Percentiles rank a stretch among this genome's conserved stretches.
phyloP scores from a whole-genome alignment of 1,140 invertebrate species.

The Holotrichia oblita region DNA sequence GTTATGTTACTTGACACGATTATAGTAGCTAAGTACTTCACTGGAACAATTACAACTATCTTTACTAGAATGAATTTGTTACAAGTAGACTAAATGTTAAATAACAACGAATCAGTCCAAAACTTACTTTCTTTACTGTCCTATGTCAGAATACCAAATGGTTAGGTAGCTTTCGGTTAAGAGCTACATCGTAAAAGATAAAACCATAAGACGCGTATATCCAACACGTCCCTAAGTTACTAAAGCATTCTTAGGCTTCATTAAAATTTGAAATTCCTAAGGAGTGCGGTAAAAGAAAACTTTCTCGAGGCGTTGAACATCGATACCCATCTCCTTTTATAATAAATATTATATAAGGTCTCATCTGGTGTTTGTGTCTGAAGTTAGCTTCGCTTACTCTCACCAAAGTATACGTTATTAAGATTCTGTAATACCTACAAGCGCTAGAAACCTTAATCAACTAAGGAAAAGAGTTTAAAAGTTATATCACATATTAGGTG shows the following conservation, averaged over 20 bases:
- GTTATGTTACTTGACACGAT: too few species aligned
- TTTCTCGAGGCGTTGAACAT: not conserved
- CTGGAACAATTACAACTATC: too few species aligned
- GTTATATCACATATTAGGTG: not conserved
- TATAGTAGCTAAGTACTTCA: too few species aligned
- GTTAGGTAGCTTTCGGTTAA: too few species aligned
- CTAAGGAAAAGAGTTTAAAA: slow-evolving; percentile 12
- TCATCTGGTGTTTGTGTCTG: slow-evolving; percentile 6
- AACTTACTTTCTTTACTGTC: too few species aligned
- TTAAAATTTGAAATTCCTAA: slow-evolving; percentile 18
- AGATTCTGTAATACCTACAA: not conserved
- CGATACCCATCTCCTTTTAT: not conserved
- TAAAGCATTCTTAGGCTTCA: not conserved
- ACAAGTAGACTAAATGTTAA: too few species aligned
- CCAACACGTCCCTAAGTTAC: not conserved
- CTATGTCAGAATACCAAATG: too few species aligned
- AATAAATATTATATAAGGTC: slow-evolving; percentile 14
- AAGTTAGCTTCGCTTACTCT: slow-evolving; percentile 12
- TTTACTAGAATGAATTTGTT: too few species aligned
- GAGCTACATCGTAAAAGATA: too few species aligned
- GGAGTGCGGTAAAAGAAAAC: slow-evolving; percentile 13
- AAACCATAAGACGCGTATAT: not conserved
- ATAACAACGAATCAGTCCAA: too few species aligned
- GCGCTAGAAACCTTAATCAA: not conserved
- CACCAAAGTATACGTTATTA: not conserved